Base-by-base conservation (phyloP, 2,113 vertebrate genomes). In the Microcebus tavaratra region DNA sequence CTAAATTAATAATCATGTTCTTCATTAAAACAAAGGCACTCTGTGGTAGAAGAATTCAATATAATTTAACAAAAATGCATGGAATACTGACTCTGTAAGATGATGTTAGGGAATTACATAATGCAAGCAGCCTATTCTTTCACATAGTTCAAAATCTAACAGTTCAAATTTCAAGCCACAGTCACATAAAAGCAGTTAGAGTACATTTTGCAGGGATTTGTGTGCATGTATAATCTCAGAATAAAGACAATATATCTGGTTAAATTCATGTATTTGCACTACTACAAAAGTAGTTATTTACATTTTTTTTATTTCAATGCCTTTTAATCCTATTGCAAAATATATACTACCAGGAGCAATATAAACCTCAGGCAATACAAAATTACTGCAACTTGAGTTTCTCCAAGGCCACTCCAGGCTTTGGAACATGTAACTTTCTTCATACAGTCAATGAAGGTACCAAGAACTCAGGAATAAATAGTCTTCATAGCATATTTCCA, bases 1-100 rank as follows among this genome's bases (percentile, higher is more conserved):
- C 23, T 90, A 87, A 96, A 94, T 87, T 85, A 88, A 12, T 73
- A 96, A 72, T 79, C 34, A 83, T 73, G 0, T 48, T 81, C 29
- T 8, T 75, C 61, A 55, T 88, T 48, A 82, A 94, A 95, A 61
- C 29, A 73, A 91, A 88, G 36, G 55, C 23, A 91, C 25, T 95
- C 45, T 86, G 34, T 83, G 36, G 25, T 79, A 79, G 13, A 88
- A 81, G 9, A 95, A 95, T 76, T 96, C 45, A 57, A 86, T 70
- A 90, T 34, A 83, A 90, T 95, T 88, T 86, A 88, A 78, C 53
- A 94, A 94, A 95, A 96, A 27, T 57, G 5, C 59, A 48, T 34
- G 2, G 48, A 92, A 8, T 68, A 42, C 27, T 68, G 31, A 76
- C 53, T 75, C 27, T 78, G 36, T 88, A 85, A 65, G 17, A 55